These are phyloP conservation scores for Lanius collurio DNA, from an alignment of 2,113 vertebrate genomes.

Conservation along the genomic window DNA sequence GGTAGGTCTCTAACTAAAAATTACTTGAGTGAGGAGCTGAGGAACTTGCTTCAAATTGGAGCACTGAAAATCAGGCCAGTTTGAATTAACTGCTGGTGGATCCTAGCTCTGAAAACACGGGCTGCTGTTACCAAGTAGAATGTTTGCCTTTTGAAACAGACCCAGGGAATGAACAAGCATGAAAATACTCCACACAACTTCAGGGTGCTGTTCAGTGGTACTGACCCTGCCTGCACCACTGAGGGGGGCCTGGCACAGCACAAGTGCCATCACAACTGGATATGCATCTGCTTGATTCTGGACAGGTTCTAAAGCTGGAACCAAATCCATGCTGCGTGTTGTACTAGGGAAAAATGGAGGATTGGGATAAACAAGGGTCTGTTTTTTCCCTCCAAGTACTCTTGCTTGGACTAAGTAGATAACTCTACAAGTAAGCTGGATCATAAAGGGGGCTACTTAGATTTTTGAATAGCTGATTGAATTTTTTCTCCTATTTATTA, in stretches of 20 bases:
- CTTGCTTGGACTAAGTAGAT: neutral
- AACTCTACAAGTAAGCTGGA: neutral
- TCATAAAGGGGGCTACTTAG: neutral
- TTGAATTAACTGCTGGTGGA: neutral
- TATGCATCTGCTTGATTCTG: neutral
- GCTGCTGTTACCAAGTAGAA: neutral
- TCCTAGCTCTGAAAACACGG: neutral
- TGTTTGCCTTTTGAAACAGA: neutral
- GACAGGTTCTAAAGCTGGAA: neutral
- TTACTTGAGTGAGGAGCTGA: neutral
- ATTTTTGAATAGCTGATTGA: neutral
- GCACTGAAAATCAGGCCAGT: constrained; percentile 11
- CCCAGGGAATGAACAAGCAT: neutral
- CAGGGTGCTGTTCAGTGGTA: neutral
- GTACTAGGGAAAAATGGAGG: neutral
- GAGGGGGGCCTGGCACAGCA: neutral
- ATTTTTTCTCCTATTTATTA: neutral
- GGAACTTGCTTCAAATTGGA: neutral
- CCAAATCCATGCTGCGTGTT: neutral
- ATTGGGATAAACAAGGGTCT: neutral
- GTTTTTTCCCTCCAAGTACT: neutral
- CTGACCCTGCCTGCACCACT: neutral
- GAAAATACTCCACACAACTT: neutral
- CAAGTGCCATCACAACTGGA: neutral
- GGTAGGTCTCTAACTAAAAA: constrained; percentile 42